These are phyloP conservation scores for Brenthis hecate DNA, from an alignment of 2,888 invertebrate genomes.

Conservation along the genomic window DNA sequence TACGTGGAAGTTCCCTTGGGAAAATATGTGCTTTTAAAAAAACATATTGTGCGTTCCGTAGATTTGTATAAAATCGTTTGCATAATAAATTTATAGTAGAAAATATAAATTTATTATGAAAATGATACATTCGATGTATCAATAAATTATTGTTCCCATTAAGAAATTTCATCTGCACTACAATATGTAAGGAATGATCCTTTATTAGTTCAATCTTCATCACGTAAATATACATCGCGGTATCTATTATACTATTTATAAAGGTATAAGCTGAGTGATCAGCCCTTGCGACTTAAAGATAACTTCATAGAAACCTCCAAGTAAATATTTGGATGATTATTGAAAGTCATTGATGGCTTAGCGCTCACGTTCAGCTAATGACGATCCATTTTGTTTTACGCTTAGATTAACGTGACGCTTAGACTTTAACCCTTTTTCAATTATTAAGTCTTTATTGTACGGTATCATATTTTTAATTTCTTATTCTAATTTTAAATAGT, in stretches of 20 bases:
- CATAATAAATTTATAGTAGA: too few relatives aligned
- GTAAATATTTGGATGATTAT: constrained; percentile 40
- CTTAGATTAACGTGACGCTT: constrained; percentile 61
- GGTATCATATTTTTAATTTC: constrained; percentile 26
- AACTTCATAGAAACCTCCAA: background rate
- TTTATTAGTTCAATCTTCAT: too few relatives aligned
- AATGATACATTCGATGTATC: too few relatives aligned
- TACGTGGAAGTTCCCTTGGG: background rate
- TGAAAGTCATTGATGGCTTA: constrained; percentile 55
- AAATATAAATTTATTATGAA: too few relatives aligned
- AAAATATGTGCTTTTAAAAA: constrained; percentile 9
- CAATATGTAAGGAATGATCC: too few relatives aligned
- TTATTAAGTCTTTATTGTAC: constrained; percentile 57
- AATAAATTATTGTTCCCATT: too few relatives aligned
- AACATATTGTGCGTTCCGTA: background rate
- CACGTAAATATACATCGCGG: too few relatives aligned
- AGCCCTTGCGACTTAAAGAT: background rate
- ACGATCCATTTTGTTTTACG: constrained; percentile 55
- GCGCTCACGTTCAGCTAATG: constrained; percentile 51
- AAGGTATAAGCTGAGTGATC: background rate
- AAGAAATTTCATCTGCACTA: too few relatives aligned
- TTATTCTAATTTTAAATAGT: constrained; percentile 17
- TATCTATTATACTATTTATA: too few relatives aligned
- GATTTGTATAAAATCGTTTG: background rate
- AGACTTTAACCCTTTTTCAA: constrained; percentile 59